Percentiles rank a stretch among this genome's conserved stretches.
Conservation (phyloP, 2,797 vertebrate genomes). For the Cichlasoma orientale region DNA sequence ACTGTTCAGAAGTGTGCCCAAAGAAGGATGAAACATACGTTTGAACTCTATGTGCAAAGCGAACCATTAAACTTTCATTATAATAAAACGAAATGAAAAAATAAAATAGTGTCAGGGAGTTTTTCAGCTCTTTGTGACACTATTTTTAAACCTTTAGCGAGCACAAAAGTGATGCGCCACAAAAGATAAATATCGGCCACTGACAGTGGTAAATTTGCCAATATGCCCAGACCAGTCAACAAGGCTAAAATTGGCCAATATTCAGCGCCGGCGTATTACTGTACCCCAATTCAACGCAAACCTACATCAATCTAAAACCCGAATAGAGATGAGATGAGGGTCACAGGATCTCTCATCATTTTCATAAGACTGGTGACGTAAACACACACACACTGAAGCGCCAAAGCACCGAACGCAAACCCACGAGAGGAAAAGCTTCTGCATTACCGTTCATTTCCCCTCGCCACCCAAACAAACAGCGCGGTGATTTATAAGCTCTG, state of each 20-base stretch:
- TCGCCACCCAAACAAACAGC: constrained; percentile 29
- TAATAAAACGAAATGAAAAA: not conserved
- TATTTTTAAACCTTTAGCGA: not conserved
- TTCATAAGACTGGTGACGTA: not conserved
- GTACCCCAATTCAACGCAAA: not conserved
- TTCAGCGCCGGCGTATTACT: not conserved
- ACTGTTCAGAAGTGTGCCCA: not conserved
- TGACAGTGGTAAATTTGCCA: not conserved
- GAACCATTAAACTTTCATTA: too few relatives aligned
- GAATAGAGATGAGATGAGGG: not conserved
- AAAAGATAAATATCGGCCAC: not conserved
- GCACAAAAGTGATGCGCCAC: not conserved
- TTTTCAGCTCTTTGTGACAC: not conserved
- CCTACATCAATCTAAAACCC: not conserved
- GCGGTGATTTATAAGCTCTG: constrained; percentile 39
- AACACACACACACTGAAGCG: not conserved
- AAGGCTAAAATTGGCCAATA: not conserved
- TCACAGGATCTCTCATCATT: not conserved
- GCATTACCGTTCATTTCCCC: constrained; percentile 35
- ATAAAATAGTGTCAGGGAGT: not conserved
- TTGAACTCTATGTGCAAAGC: not conserved
- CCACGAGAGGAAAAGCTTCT: not conserved
- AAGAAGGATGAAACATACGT: not conserved
- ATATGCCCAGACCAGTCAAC: not conserved
- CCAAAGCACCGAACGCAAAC: not conserved